Evolutionary conservation across 2,113 vertebrate species (phyloP).

Genomic region (Penelope pileata): DNA sequence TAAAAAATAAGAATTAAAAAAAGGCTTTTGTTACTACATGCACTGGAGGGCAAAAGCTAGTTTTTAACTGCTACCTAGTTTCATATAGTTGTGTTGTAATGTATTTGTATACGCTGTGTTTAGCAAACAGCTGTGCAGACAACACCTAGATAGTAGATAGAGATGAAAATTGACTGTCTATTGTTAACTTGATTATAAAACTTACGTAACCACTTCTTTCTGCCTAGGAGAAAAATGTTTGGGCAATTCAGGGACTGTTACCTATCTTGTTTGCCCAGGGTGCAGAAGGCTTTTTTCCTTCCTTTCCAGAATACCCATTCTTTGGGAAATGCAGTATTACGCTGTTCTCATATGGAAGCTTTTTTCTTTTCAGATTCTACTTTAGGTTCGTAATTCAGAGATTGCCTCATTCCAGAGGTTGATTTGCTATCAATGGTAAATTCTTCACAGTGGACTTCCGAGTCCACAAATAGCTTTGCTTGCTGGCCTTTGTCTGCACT

Average conservation of each 20-base stretch:
- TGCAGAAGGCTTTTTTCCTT: not conserved
- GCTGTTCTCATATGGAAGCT: not conserved
- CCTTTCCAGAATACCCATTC: not conserved
- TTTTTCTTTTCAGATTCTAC: not conserved
- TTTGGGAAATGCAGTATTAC: not conserved
- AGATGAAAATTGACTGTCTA: not conserved
- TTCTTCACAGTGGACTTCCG: not conserved
- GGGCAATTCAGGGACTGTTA: not conserved
- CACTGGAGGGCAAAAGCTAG: not conserved
- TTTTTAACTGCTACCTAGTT: not conserved
- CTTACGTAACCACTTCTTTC: not conserved
- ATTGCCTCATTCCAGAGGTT: not conserved
- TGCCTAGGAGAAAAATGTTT: not conserved
- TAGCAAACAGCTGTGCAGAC: not conserved
- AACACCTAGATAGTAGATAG: not conserved
- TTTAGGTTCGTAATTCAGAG: not conserved
- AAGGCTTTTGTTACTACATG: not conserved
- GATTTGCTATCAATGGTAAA: not conserved
- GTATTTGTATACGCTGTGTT: not conserved
- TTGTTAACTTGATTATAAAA: not conserved
- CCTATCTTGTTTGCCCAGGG: accelerated
- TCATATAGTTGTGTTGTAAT: not conserved
- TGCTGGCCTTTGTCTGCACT: not conserved
- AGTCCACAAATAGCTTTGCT: not conserved
- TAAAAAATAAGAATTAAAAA: not conserved